A percentile compares a stretch with the other conserved stretches of the same genome.
phyloP scores from a whole-genome alignment of 2,113 vertebrate genomes.

The Nothobranchius furzeri region DNA sequence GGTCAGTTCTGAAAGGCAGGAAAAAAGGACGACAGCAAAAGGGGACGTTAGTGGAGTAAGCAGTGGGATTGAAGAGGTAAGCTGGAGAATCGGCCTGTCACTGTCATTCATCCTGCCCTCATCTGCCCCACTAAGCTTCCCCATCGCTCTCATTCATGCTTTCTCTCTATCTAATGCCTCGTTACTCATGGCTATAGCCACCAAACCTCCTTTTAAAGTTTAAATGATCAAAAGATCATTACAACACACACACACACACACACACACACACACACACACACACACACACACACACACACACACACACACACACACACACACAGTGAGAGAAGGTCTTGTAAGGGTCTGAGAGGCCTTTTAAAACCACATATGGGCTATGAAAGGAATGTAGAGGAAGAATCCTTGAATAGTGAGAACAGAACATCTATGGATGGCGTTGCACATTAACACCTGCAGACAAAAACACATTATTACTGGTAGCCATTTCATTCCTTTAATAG shows the following conservation, averaged over 20 bases:
- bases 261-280: too few relatives aligned
- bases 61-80: constrained; percentile 39
- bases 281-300: too few relatives aligned
- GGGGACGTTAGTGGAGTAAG: constrained; percentile 25
- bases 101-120: constrained; percentile 43
- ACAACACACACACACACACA: not conserved
- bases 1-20: constrained; percentile 11
- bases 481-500: too few relatives aligned
- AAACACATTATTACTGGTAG: too few relatives aligned
- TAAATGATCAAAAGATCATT: constrained; percentile 1
- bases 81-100: constrained; percentile 38
- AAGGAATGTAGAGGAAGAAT: not conserved
- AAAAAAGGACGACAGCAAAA: constrained; percentile 21
- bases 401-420: not conserved
- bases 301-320: not conserved
- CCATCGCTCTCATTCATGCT: constrained; percentile 26
- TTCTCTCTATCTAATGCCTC: constrained; percentile 26
- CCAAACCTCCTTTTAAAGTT: constrained; percentile 1
- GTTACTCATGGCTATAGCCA: constrained; percentile 5
- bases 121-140: constrained; percentile 28
- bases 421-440: not conserved
- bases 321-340: too few relatives aligned
- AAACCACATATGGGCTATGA: not conserved
- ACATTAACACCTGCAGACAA: not conserved
- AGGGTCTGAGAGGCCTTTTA: not conserved